Evolutionary conservation across 1,140 invertebrate genomes (phyloP).

Genomic region (Apolygus lucorum): DNA sequence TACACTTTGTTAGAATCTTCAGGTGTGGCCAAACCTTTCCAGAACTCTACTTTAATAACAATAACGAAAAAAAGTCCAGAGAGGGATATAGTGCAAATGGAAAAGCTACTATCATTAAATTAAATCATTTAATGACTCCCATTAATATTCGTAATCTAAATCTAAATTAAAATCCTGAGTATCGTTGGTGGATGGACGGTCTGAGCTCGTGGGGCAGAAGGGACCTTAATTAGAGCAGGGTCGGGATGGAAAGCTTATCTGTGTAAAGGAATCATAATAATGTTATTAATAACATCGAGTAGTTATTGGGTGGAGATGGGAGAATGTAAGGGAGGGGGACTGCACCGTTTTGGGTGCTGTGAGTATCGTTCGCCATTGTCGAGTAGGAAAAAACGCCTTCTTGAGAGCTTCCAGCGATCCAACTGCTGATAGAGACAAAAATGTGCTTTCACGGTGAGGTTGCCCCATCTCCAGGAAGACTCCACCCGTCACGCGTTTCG

Average conservation of each 20-base stretch:
- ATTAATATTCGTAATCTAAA: constrained; percentile 31
- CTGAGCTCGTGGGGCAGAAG: not conserved
- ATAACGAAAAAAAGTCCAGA: not conserved
- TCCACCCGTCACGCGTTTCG: no score
- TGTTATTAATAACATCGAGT: constrained; percentile 15
- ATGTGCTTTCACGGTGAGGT: no score
- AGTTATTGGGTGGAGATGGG: constrained; percentile 1
- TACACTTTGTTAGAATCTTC: no score
- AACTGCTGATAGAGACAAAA: no score
- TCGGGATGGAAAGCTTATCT: not conserved
- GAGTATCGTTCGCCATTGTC: no score
- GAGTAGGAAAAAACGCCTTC: no score
- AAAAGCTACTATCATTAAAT: constrained; percentile 29
- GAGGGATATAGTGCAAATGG: constrained; percentile 29
- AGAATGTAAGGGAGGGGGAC: not conserved
- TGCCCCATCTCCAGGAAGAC: no score
- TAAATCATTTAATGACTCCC: constrained; percentile 31
- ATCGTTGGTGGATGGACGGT: not conserved
- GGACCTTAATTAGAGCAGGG: constrained; percentile 12
- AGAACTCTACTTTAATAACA: not conserved
- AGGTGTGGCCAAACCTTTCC: not conserved
- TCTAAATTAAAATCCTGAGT: constrained; percentile 28
- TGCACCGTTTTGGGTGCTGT: no score
- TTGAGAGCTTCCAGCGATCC: no score
- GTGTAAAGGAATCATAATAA: constrained; percentile 1